Evolutionary conservation across 2,888 invertebrate species (phyloP), one percentile per base, ranked within the genome.

Genomic region (Antheraea yamamai): DNA sequence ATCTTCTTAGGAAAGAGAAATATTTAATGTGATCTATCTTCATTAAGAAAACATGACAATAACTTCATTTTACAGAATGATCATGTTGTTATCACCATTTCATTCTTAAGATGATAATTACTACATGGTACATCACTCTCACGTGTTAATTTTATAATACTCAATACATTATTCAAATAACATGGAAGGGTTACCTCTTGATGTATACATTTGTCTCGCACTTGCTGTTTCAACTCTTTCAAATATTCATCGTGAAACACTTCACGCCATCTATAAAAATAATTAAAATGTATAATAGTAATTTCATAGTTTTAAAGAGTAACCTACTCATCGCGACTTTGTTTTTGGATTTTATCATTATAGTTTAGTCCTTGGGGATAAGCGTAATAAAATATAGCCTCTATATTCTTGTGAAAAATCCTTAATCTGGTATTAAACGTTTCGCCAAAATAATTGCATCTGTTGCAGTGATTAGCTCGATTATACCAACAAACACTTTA

Each of bases 171-270:
- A 2, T 23, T 16, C 16, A 16, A 61, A 61, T 23, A 61, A 23
- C 1, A 66, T 16, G 10, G 30, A 66, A 66, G 30, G 26, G 16
- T 82, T 82, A 94, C 95, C 91, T 95, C 91, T 72, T 89, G 87
- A 76, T 90, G 88, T 77, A 89, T 86, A 81, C 81, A 87, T 83
- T 95, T 95, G 30, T 92, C 88, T 77, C 85, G 87, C 81, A 95
- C 92, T 83, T 95, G 95, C 76, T 92, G 89, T 81, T 95, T 94
- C 39, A 95, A 80, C 73, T 92, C 92, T 74, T 85, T 86, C 79
- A 95, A 85, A 82, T 95, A 89, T 78, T 94, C 91, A 58, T 87
- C 85, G 75, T 93, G 90, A n/a, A 90, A 77, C 72, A 91, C 80
- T 81, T 94, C 93, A n/a, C 95, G 91, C 95, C 94, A 94, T 80